Percentiles rank a stretch among this genome's conserved stretches.
Conservation (phyloP, 2,888 invertebrate genomes). For the Lycocerus yunnanus region DNA sequence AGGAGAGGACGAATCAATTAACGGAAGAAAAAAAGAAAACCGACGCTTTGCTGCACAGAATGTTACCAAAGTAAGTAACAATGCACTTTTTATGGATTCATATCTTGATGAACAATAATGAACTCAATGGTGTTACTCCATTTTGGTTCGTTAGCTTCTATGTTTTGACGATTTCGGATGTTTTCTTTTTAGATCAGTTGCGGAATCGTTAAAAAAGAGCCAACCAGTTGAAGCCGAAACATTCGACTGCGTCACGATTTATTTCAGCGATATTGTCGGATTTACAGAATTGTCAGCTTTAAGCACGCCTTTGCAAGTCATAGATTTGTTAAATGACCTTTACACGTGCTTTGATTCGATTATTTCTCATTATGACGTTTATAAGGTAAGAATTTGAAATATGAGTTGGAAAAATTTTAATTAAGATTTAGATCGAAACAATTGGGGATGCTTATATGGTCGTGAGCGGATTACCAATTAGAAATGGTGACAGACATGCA, state of each 20-base stretch:
- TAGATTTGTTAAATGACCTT: constrained; percentile 83
- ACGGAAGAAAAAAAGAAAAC: constrained; percentile 84
- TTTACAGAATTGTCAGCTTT: constrained; percentile 80
- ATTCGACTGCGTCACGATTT: constrained; percentile 81
- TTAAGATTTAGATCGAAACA: constrained; percentile 68
- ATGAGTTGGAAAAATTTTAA: not conserved
- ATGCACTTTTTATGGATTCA: too few species aligned
- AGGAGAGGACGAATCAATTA: constrained; percentile 79
- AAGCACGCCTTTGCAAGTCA: constrained; percentile 82
- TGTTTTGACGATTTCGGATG: not conserved
- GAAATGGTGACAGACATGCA: constrained; percentile 75
- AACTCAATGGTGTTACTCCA: too few species aligned
- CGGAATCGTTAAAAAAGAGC: constrained; percentile 77
- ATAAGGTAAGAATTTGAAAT: constrained; percentile 65
- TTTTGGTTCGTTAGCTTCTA: too few species aligned
- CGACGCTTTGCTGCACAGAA: constrained; percentile 79
- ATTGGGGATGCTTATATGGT: constrained; percentile 86
- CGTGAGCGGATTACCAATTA: constrained; percentile 75
- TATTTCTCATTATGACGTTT: constrained; percentile 84
- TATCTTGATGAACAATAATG: too few species aligned
- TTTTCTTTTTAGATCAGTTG: constrained; percentile 67
- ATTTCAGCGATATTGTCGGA: constrained; percentile 85
- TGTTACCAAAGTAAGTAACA: constrained; percentile 76
- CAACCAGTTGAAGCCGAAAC: constrained; percentile 81
- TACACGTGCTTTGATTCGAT: constrained; percentile 89